A percentile compares a stretch with the other conserved stretches of the same genome.
These are phyloP conservation scores for Drosophila subpulchrella DNA, from an alignment of 1,140 invertebrate genomes.

Conservation along the genomic window DNA sequence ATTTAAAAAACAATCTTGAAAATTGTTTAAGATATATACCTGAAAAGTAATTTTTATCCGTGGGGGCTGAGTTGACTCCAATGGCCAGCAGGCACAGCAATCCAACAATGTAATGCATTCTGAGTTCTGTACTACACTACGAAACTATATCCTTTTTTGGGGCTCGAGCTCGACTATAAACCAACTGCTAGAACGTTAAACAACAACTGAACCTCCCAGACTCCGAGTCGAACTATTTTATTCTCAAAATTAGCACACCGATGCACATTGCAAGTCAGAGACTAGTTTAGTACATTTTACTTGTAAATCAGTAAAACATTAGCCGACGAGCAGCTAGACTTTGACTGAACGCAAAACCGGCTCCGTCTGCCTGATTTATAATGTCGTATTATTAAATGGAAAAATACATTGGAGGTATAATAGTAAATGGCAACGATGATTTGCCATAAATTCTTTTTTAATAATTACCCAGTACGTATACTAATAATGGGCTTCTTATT, in stretches of 20 bases:
- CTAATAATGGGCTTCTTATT: conserved; percentile 27
- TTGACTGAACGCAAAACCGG: conserved; percentile 72
- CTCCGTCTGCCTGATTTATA: conserved; percentile 61
- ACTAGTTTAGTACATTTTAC: conserved; percentile 45
- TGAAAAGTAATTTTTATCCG: conserved; percentile 34
- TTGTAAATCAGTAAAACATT: conserved; percentile 58
- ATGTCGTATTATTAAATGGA: conserved; percentile 67
- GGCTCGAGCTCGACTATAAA: conserved; percentile 7
- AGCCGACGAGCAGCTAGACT: conserved; percentile 47
- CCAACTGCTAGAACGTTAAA: conserved; percentile 42
- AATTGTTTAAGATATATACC: conserved; percentile 20
- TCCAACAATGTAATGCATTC: conserved; percentile 38
- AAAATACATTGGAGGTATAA: conserved; percentile 32
- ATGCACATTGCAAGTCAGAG: conserved; percentile 23
- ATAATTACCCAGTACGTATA: conserved; percentile 44
- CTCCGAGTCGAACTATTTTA: conserved; percentile 57
- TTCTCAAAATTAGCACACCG: conserved; percentile 57
- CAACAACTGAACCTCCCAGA: conserved; percentile 48
- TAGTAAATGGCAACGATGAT: conserved; percentile 41
- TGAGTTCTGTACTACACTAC: conserved; percentile 6
- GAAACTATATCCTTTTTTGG: conserved; percentile 21
- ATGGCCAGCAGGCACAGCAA: conserved; percentile 47
- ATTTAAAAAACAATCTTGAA: not conserved
- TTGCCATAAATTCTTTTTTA: conserved; percentile 49
- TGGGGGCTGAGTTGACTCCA: conserved; percentile 31